Evolutionary conservation across 2,113 vertebrate genomes (phyloP), one percentile per base, ranked within the genome.

Genomic region (Dendropsophus ebraccatus): DNA sequence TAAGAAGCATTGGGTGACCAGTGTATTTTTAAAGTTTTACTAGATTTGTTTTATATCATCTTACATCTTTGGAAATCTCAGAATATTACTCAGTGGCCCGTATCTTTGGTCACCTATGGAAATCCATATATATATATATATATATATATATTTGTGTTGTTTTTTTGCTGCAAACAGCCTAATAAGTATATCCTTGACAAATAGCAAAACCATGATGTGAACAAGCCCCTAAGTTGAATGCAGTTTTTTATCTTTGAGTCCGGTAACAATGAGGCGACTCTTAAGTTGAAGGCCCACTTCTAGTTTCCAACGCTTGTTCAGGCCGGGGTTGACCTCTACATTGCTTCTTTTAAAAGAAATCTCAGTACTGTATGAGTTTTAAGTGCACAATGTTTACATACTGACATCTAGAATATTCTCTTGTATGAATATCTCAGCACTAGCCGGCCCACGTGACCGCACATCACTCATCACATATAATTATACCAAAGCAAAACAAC

Each of bases 381-480:
- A 74, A 81, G 77, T 81, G 78, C 78, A 70, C 35, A 50, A 58
- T 87, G 85, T 87, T 87, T 87, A 87, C 85, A 87, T 62, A 74
- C 77, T 81, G 85, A 81, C 78, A 30, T 87, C 67, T 87, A 60
- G 85, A 87, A 87, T 87, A 81, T 81, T 75, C 56, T 87, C 78
- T 87, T 87, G 77, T 81, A 81, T 72, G 78, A 87, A 73, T 73
- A 74, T 87, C 69, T 87, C 85, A 81, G 78, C 85, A 87, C 77
- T 81, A 13, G 67, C 77, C 8, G 45, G 58, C 62, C 32, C 84
- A 86, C 52, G 67, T 81, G 85, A 87, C 77, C 21, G 47, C 67
- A 50, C 17, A 81, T 87, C 85, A 87, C 37, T 87, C 85, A 81
- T 60, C 85, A 16, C 77, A 73, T 25, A 62, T 30, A 81, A 81